Conservation (phyloP, 2,888 invertebrate genomes). For the Cataglyphis rosenhaueri region DNA sequence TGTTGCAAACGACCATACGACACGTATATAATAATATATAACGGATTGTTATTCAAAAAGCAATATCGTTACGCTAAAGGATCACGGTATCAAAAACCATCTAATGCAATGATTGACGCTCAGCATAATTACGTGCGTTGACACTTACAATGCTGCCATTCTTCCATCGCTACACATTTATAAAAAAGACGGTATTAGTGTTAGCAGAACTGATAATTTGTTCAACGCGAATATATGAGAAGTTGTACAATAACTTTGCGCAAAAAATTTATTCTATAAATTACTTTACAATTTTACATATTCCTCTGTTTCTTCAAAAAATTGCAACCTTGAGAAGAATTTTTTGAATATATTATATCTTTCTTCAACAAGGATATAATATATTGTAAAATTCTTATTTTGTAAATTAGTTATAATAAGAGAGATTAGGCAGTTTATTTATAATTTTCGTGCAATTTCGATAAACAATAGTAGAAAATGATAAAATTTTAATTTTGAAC, state of each 20-base stretch:
- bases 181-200: constrained; percentile 80
- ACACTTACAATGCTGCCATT: constrained; percentile 90
- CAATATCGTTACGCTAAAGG: constrained; percentile 65
- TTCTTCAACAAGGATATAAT: not conserved
- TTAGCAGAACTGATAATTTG: constrained; percentile 25
- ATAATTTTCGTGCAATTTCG: constrained; percentile 18
- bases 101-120: constrained; percentile 70
- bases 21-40: constrained; percentile 51
- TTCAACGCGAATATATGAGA: constrained; percentile 3
- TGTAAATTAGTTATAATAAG: not conserved
- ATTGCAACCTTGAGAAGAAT: not conserved
- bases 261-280: constrained; percentile 29
- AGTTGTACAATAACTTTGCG: not conserved
- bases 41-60: constrained; percentile 58
- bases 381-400: constrained; percentile 6
- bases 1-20: constrained; percentile 55
- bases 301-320: constrained; percentile 4
- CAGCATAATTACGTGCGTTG: constrained; percentile 74
- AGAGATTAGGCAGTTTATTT: not conserved
- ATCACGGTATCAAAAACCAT: constrained; percentile 64
- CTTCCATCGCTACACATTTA: constrained; percentile 89
- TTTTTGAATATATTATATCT: too few relatives aligned
- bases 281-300: not conserved
- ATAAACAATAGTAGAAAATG: not conserved
- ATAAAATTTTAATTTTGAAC: not conserved